Base-by-base conservation (phyloP, 2,797 vertebrate genomes). In the Cynodonichthys magdalenae region DNA sequence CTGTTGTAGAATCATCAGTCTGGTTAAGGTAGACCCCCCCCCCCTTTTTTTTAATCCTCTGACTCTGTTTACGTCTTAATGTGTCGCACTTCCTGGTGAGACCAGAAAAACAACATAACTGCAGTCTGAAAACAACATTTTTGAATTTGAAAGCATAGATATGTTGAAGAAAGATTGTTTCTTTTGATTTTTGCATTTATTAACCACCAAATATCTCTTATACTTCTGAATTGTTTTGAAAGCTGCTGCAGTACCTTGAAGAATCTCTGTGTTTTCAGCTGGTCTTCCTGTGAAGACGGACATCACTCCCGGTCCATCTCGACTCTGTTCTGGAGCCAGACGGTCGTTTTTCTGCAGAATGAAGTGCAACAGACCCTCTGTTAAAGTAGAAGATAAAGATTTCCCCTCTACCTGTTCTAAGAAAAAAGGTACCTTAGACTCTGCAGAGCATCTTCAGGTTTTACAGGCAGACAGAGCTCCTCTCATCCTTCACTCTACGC, bases 271-370 rank as follows among this genome's bases (percentile, higher is more conserved):
- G 1, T 71, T 59, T 15, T 46, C 79, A 99, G 98, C 98, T 78
- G 98, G 98, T 75, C 95, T 99, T 71, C 98, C 97, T 3, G 98
- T 99, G 72, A 98, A 97, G 90, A 98, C 97, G 0, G 98, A 99
- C 88, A 96, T 98, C 90, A 93, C 96, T n/a, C 97, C 96, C 0
- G 96, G 97, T 59, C 97, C 98, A 1, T 98, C 97, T 24, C 87
- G 97, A 58, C 93, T 99, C 15, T 99, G 97, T 71, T 99, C 98
- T 1, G 97, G 97, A 65, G 97, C 98, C 52, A 91, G 97, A 0
- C 93, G 97, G 42, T 99, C 97, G 17, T 99, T 98, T 86, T 99
- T 99, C 93, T 99, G 98, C 93, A 93, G 97, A 84, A 99, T 99
- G 98, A 99, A 99, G 87, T 99, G 98, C 87, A 99, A 99, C 87